Conservation (phyloP, 2,113 vertebrate genomes). For the Sander vitreus region DNA sequence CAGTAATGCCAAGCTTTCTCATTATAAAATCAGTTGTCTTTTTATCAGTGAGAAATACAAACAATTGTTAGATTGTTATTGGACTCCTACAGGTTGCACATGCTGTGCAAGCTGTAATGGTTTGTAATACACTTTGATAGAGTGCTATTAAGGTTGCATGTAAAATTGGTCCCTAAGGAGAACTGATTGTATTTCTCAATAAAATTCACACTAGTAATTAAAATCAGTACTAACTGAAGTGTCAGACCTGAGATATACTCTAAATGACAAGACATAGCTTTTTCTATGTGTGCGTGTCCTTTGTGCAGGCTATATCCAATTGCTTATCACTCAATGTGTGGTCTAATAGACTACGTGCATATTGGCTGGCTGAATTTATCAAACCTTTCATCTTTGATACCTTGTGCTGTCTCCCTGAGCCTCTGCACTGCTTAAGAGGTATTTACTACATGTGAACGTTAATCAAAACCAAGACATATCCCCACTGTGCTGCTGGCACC, state of each 20-base stretch:
- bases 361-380: conserved; percentile 37
- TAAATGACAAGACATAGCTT: background rate
- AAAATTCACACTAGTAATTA: conserved; percentile 21
- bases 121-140: conserved; percentile 38
- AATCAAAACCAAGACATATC: conserved; percentile 54
- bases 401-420: conserved; percentile 28
- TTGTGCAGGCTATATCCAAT: conserved; percentile 13
- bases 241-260: conserved; percentile 3
- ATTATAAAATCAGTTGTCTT: conserved; percentile 54
- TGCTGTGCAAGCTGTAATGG: conserved; percentile 48
- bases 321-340: conserved; percentile 33
- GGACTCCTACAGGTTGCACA: conserved; percentile 69
- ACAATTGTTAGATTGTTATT: conserved; percentile 75
- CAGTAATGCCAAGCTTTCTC: conserved; percentile 57
- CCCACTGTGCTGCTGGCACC: conserved; percentile 22
- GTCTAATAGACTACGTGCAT: conserved; percentile 37
- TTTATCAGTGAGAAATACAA: conserved; percentile 68
- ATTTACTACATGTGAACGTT: conserved; percentile 33
- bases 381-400: conserved; percentile 46
- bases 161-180: conserved; percentile 27
- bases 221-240: background rate
- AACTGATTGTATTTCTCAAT: conserved; percentile 30
- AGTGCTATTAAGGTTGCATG: conserved; percentile 20
- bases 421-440: conserved; percentile 42
- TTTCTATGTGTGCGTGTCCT: background rate